Evolutionary conservation across 2,797 vertebrate species (phyloP), one percentile per base, ranked within the genome.

Genomic region (Chelon auratus): DNA sequence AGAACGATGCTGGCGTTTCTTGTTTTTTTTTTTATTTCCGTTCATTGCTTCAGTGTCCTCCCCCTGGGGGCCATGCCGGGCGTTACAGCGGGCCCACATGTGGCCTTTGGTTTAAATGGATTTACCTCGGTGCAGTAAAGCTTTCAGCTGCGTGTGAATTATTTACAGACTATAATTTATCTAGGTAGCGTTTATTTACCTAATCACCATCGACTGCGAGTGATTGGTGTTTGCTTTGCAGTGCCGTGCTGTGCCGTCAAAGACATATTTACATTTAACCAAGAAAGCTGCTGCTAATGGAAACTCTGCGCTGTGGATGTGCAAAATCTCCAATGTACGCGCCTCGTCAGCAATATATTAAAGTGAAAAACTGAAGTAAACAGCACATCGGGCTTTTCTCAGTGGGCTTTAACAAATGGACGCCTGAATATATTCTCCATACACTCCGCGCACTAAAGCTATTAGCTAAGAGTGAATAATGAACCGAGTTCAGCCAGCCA

Each of bases 401-500:
- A 12, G 18, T 63, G 47, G n/a, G 50, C 50, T 68, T 67, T 14
- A 72, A 72, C 59, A 68, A 80, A 78, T 64, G 57, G 30, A 15
- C 30, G 24, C 51, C 48, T 80, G 58, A 66, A 72, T 70, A 59
- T 68, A 59, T 55, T 68, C 47, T 53, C n/a, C 54, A 17, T 54
- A 20, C 24, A 43, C 50, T 37, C 24, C 43, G 37, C 43, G 26
- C 30, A 9, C 58, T 55, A 58, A 80, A 65, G 62, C 54, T 68
- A 56, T 71, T 82, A 61, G 24, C 57, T 7, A 33, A 14, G 26
- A 62, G 59, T 72, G 45, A 82, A 72, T 77, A 77, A 79, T 81
- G 64, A 22, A 51, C 62, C 59, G 55, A 53, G 59, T 76, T 68
- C 9, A 13, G 45, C 36, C 30, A 43, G 14, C 20, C 56, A 30